phyloP scores from a whole-genome alignment of 1,140 invertebrate genomes.

The Bombus consobrinus region DNA sequence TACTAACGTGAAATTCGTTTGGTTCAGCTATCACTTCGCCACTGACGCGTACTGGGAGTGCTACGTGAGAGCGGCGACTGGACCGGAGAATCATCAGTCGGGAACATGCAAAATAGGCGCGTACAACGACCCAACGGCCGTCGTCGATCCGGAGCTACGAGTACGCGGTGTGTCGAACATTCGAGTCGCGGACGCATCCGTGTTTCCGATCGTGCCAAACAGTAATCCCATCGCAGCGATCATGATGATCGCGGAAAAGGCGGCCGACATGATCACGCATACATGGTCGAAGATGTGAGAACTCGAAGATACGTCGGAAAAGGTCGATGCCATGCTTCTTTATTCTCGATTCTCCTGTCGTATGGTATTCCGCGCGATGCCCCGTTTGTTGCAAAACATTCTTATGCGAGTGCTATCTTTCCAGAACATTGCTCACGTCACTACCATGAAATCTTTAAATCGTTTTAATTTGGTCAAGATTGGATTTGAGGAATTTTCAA shows the following conservation, averaged over 20 bases:
- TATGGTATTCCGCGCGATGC: neutral
- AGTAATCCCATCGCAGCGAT: constrained; percentile 82
- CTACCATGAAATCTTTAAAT: neutral
- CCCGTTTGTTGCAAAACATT: neutral
- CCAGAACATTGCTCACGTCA: neutral
- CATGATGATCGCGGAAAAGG: constrained; percentile 85
- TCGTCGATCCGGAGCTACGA: constrained; percentile 82
- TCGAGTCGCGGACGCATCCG: constrained; percentile 84
- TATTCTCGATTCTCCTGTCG: neutral
- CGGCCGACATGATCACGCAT: constrained; percentile 81
- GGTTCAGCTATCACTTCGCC: constrained; percentile 75
- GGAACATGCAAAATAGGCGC: constrained; percentile 84
- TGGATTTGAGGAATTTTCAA: neutral
- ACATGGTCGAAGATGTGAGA: constrained; percentile 70
- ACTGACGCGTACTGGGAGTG: constrained; percentile 84
- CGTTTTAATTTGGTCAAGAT: neutral
- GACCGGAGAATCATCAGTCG: constrained; percentile 82
- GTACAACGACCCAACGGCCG: constrained; percentile 75
- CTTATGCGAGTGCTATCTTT: neutral
- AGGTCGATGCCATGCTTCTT: neutral
- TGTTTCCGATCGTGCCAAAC: constrained; percentile 84
- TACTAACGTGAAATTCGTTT: constrained; percentile 38
- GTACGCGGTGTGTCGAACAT: constrained; percentile 81
- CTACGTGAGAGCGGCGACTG: constrained; percentile 76
- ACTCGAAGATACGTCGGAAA: neutral